A percentile compares a stretch with the other conserved stretches of the same genome.
phyloP scores from a whole-genome alignment of 2,113 vertebrate genomes.

The Gambusia affinis region DNA sequence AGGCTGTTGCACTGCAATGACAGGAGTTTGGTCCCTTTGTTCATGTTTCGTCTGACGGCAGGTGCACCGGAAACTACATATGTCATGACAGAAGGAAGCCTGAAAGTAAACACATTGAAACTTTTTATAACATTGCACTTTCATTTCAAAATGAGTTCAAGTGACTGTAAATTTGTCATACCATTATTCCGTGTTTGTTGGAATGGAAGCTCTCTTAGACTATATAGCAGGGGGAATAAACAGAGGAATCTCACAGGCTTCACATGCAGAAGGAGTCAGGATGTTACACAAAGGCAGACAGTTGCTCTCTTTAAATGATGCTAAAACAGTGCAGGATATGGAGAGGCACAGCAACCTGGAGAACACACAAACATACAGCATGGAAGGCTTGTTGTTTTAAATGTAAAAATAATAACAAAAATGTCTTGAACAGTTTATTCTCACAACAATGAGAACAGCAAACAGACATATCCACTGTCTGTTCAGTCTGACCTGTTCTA shows the following conservation, averaged over 20 bases:
- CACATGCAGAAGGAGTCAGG: neutral
- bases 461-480: too few relatives aligned
- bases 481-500: too few relatives aligned
- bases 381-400: neutral
- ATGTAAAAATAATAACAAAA: neutral
- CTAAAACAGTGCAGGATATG: neutral
- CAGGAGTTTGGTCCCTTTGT: neutral
- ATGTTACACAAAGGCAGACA: conserved; percentile 61
- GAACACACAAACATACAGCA: accelerated
- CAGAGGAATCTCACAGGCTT: conserved; percentile 9
- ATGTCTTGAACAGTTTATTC: neutral
- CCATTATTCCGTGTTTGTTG: conserved; percentile 52
- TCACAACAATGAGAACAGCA: too few relatives aligned
- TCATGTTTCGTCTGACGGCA: conserved; percentile 64
- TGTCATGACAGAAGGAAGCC: conserved; percentile 53
- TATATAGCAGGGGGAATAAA: conserved; percentile 15
- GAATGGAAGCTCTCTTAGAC: conserved; percentile 39
- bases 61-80: conserved; percentile 20
- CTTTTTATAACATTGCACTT: too few relatives aligned
- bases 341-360: conserved; percentile 1
- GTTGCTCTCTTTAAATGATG: neutral
- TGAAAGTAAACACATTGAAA: conserved; percentile 1
- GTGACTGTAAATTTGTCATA: neutral
- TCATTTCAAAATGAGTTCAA: too few relatives aligned
- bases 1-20: conserved; percentile 9